A percentile compares a stretch with the other conserved stretches of the same genome.
These are phyloP conservation scores for Manis pentadactyla DNA, from an alignment of 2,797 vertebrate species.

Conservation along the genomic window DNA sequence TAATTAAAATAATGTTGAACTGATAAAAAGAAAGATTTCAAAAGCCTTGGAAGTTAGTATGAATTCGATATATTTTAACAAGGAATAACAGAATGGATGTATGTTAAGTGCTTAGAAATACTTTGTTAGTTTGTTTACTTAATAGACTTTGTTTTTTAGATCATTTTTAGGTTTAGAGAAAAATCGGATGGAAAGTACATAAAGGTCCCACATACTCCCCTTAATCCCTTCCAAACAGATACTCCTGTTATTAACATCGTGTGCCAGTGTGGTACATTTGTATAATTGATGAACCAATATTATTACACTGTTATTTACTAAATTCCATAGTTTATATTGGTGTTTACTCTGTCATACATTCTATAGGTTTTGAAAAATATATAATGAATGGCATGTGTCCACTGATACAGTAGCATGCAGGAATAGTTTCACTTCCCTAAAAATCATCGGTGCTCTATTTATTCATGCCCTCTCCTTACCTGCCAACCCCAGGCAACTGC, in stretches of 20 bases:
- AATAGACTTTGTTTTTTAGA: neutral
- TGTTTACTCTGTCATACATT: neutral
- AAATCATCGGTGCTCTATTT: neutral
- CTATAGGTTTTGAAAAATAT: neutral
- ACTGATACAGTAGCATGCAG: neutral
- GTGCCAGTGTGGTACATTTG: neutral
- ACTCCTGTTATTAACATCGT: neutral
- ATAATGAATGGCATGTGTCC: neutral
- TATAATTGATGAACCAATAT: neutral
- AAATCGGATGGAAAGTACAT: neutral
- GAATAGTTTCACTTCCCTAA: neutral
- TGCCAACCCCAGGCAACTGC: neutral
- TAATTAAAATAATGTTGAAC: neutral
- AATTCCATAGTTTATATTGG: neutral
- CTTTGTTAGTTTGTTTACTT: neutral
- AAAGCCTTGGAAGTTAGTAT: neutral
- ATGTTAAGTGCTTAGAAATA: neutral
- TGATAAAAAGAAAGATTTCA: neutral
- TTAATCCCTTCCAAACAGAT: neutral
- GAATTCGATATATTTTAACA: neutral
- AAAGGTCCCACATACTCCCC: neutral
- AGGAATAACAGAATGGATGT: neutral
- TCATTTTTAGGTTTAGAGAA: neutral
- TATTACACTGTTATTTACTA: neutral
- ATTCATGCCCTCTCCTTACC: neutral